A percentile compares a stretch with the other conserved stretches of the same genome.
Evolutionary conservation across 2,113 vertebrate genomes (phyloP).

Genomic region (Ariopsis seemanni): DNA sequence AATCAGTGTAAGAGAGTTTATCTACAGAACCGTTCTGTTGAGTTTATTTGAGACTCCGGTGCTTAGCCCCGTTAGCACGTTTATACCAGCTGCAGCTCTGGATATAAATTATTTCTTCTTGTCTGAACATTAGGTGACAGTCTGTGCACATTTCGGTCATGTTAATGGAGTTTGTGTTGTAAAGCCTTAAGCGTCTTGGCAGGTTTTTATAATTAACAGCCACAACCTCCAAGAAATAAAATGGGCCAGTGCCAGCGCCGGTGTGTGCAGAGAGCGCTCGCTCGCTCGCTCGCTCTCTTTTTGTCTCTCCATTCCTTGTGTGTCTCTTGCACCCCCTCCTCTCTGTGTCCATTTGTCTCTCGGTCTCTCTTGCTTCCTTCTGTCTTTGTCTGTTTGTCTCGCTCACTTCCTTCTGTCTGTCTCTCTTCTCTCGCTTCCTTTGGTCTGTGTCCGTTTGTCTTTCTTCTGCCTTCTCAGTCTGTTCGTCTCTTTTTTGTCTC

Average conservation of each 20-base stretch:
- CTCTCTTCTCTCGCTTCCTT: conserved; percentile 43
- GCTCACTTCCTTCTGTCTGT: conserved; percentile 28
- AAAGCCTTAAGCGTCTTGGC: conserved; percentile 10
- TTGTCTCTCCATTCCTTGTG: conserved; percentile 46
- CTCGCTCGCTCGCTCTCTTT: conserved; percentile 4
- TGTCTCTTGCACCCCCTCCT: conserved; percentile 29
- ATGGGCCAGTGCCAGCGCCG: conserved; percentile 8
- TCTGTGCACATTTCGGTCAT: not conserved
- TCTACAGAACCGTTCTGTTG: not conserved
- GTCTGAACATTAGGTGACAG: not conserved
- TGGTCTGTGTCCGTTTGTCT: too few relatives aligned
- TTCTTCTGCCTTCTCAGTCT: not conserved
- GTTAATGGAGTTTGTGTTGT: not conserved
- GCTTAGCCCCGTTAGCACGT: too few relatives aligned
- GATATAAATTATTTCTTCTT: not conserved
- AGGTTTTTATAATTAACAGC: conserved; percentile 19
- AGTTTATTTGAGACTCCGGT: not conserved
- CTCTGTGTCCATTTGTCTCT: not conserved
- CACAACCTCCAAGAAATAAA: not conserved
- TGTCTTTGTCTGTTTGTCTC: too few relatives aligned
- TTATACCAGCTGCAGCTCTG: not conserved
- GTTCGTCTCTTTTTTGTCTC: conserved; percentile 5
- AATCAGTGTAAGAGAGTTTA: too few relatives aligned
- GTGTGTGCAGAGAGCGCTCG: not conserved
- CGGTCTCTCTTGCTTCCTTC: not conserved